These are phyloP conservation scores for Mercenaria mercenaria DNA, from an alignment of 1,140 invertebrate genomes.

Conservation along the genomic window DNA sequence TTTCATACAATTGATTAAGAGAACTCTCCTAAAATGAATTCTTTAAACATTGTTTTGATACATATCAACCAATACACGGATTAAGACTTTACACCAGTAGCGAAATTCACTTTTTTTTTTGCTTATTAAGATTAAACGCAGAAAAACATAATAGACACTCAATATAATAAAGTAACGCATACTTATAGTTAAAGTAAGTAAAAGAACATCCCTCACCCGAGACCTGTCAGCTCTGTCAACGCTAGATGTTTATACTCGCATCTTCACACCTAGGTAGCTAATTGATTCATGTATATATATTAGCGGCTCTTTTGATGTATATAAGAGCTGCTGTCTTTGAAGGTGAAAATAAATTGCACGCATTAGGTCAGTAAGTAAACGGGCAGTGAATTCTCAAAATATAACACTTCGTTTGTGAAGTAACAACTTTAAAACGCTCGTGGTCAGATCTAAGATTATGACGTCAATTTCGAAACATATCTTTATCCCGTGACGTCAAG, in stretches of 20 bases:
- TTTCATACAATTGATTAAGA: no score
- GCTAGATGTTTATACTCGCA: not conserved
- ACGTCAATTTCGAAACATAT: no score
- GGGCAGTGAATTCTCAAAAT: not conserved
- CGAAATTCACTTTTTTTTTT: no score
- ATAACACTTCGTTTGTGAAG: not conserved
- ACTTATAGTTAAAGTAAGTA: not conserved
- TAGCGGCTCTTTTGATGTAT: constrained; percentile 64
- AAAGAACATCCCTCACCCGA: not conserved
- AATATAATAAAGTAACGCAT: not conserved
- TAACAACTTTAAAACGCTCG: no score
- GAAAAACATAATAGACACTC: no score
- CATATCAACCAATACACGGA: no score
- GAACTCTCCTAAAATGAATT: no score
- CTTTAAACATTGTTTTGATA: no score
- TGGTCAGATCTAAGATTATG: no score
- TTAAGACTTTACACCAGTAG: no score
- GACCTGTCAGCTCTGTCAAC: not conserved
- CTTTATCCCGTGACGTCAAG: no score
- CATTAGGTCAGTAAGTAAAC: not conserved
- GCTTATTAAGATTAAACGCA: no score
- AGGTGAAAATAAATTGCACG: constrained; percentile 25
- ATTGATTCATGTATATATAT: constrained; percentile 64
- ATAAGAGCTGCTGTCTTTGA: not conserved
- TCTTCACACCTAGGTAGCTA: constrained; percentile 49